Conservation (phyloP, 2,797 vertebrate genomes). For the Dendrocincla tyrannina region DNA sequence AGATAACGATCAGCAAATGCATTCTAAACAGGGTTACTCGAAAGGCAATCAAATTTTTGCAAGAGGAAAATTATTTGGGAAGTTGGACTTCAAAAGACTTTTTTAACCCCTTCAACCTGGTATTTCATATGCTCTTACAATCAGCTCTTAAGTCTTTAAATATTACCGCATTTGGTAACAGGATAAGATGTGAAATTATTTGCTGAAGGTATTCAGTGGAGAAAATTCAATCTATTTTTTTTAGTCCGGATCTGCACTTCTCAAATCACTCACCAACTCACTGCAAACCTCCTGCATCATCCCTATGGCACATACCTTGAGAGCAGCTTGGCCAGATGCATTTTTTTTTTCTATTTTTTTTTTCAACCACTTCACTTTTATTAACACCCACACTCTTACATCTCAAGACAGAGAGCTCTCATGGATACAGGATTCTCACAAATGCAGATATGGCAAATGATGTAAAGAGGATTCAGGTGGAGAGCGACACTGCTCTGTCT, state of each 20-base stretch:
- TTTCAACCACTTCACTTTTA: neutral
- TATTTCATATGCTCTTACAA: neutral
- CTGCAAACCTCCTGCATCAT: neutral
- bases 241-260: neutral
- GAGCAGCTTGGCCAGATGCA: neutral
- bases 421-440: neutral
- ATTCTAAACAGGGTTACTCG: neutral
- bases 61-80: neutral
- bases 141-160: neutral
- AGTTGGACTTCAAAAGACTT: neutral
- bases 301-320: neutral
- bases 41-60: neutral
- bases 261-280: neutral
- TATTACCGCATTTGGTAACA: neutral
- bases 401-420: constrained; percentile 17
- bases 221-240: neutral
- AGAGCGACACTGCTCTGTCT: neutral
- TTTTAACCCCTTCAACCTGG: neutral
- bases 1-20: neutral
- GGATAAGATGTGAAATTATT: neutral
- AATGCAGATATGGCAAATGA: neutral
- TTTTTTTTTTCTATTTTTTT: too few relatives aligned
- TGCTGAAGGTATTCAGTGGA: neutral
- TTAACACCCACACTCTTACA: neutral
- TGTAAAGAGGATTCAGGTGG: neutral